Evolutionary conservation across 2,888 invertebrate genomes (phyloP).

Genomic region (Mythimna ferrago): DNA sequence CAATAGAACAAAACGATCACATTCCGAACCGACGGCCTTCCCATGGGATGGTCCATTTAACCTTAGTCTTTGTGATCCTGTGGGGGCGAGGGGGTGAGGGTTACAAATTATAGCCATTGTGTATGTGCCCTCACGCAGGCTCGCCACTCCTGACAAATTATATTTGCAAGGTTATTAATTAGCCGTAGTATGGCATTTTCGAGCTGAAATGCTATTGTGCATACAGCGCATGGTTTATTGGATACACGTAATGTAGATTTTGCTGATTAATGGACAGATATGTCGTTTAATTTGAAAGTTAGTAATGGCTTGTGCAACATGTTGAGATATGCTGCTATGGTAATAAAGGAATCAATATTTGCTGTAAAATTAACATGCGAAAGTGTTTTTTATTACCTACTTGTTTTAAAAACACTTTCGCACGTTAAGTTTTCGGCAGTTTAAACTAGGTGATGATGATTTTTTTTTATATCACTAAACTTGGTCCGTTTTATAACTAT

Average conservation of each 20-base stretch:
- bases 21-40: conserved; percentile 37
- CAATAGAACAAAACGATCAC: conserved; percentile 49
- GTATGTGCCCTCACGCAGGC: conserved; percentile 62
- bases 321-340: no score
- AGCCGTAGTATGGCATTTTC: conserved; percentile 18
- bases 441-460: no score
- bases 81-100: conserved; percentile 58
- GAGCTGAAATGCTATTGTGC: conserved; percentile 20
- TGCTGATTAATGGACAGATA: not conserved
- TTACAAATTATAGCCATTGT: conserved; percentile 73
- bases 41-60: conserved; percentile 65
- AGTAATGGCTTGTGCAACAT: not conserved
- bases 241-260: conserved; percentile 12
- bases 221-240: conserved; percentile 15
- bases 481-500: no score
- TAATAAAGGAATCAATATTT: no score
- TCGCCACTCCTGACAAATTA: conserved; percentile 61
- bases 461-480: no score
- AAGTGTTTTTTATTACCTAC: no score
- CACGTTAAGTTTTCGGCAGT: no score
- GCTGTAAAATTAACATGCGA: no score
- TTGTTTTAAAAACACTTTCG: no score
- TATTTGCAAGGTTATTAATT: conserved; percentile 55
- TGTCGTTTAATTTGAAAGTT: not conserved
- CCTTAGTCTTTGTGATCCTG: conserved; percentile 67